Percentiles rank a stretch among this genome's conserved stretches.
Conservation (phyloP, 2,113 vertebrate genomes). For the Anseranas semipalmata region DNA sequence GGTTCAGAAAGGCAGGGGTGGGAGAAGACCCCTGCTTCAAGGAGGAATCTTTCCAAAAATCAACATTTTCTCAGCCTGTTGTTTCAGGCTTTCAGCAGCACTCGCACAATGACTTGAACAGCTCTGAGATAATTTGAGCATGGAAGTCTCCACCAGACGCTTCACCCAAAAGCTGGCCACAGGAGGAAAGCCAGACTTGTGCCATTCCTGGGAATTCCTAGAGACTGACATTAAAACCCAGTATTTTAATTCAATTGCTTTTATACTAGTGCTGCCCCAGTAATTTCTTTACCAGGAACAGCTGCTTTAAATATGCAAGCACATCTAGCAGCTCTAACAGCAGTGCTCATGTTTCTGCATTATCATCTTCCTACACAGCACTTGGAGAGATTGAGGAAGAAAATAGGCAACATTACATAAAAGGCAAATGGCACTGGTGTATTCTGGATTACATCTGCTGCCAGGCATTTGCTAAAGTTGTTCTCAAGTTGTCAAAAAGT, state of each 20-base stretch:
- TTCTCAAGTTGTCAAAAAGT: constrained; percentile 31
- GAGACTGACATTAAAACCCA: not conserved
- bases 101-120: not conserved
- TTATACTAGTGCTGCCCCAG: not conserved
- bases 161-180: not conserved
- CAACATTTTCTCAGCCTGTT: not conserved
- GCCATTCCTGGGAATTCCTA: not conserved
- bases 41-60: not conserved
- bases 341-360: not conserved
- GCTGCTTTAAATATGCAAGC: not conserved
- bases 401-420: not conserved
- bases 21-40: not conserved
- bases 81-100: not conserved
- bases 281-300: not conserved
- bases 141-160: not conserved
- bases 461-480: not conserved
- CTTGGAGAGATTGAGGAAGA: not conserved
- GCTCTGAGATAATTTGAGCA: accelerated
- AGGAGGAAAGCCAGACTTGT: accelerated
- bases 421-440: not conserved
- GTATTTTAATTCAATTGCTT: not conserved
- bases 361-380: not conserved
- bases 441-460: constrained; percentile 17
- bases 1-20: not conserved
- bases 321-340: not conserved